Percentiles rank a stretch among this genome's conserved stretches.
Conservation (phyloP, 2,888 invertebrate species). For the Odontothrips loti region DNA sequence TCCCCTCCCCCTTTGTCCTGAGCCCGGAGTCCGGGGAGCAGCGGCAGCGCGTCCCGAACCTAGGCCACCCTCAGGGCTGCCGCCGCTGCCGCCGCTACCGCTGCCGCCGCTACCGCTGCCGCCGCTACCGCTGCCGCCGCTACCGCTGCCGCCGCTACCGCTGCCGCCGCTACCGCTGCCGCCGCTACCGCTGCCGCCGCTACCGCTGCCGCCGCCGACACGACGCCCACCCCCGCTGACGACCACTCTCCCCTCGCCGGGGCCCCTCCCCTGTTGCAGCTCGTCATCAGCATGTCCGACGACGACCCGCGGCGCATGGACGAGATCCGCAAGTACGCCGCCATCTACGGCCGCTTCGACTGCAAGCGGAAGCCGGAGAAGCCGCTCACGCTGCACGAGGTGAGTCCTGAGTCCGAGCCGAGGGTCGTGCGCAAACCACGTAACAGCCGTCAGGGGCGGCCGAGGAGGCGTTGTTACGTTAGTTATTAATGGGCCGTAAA, state of each 20-base stretch:
- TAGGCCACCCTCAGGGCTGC: no score
- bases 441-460: no score
- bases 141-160: no score
- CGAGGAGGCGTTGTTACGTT: not conserved
- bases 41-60: not conserved
- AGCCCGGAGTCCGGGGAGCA: not conserved
- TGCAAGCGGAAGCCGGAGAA: constrained; percentile 95
- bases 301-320: constrained; percentile 86
- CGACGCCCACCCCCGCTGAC: not conserved
- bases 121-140: not conserved
- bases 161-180: no score
- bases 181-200: not conserved
- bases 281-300: constrained; percentile 87
- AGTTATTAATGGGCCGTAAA: constrained; percentile 2
- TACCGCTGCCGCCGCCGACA: not conserved
- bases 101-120: not conserved
- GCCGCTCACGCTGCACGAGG: constrained; percentile 93
- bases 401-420: constrained; percentile 42
- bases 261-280: constrained; percentile 48
- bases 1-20: not conserved
- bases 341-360: constrained; percentile 96
- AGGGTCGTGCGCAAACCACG: not conserved
- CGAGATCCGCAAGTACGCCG: constrained; percentile 90
- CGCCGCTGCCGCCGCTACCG: not conserved
- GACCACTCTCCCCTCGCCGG: constrained; percentile 10